Evolutionary conservation across 1,140 invertebrate genomes (phyloP), one percentile per base, ranked within the genome.

Genomic region (Cotesia typhae): DNA sequence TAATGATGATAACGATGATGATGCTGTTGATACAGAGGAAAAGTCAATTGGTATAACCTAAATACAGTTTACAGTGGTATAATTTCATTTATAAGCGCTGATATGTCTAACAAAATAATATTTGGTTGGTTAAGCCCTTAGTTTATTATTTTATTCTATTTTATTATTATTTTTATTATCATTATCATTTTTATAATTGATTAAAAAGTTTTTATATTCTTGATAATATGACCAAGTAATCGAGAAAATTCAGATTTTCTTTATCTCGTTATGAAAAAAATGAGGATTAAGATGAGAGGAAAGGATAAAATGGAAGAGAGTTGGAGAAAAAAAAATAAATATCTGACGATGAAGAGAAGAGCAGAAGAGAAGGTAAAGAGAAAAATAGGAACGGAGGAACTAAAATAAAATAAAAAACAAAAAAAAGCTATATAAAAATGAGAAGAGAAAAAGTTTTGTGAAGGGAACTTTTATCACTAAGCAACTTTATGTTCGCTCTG

Each of bases 381-480:
- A 64, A 63, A 51, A 52, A 47, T 47, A 47, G 41, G 6, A 28
- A 28, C 28, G 28, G 28, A 28, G 28, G 28, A 28, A 28, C 28
- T 28, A 28, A 28, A 28, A 28, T 28, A 28, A 28, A 9, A 9
- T 6, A 47, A 47, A 47, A 47, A 47, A 47, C 10, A 9, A 47
- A 47, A 47, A 47, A 47, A 47, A 28, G 28, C 28, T 28, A 28
- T 47, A 47, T 47, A 47, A 47, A 47, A 35, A 68, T 14, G 57
- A 70, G 57, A 70, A 64, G 60, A 28, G 37, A 53, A 59, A 51
- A 67, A 51, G 59, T 67, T 72, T 57, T 17, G 41, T 72, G 38
- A 28, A 72, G 65, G 38, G 59, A 72, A 67, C 57, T 67, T 70
- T 72, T 72, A 60, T 72, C 57, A 67, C 65, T 47, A 66, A 60